Conservation (phyloP, 2,797 vertebrate species). For the Sitta carolinensis region DNA sequence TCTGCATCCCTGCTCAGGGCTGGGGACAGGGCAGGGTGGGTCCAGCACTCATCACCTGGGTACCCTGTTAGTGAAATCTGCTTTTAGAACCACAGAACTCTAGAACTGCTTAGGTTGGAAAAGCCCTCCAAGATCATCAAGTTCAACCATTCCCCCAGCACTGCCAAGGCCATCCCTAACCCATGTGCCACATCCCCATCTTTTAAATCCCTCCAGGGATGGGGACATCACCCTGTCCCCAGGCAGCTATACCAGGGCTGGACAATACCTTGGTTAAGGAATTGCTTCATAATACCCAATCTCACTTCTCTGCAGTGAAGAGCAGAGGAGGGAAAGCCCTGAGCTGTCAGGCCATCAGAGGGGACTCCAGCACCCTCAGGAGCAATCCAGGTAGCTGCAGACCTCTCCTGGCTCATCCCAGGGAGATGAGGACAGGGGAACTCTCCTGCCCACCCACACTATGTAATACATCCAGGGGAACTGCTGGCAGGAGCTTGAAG, state of each 20-base stretch:
- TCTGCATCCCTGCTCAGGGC: neutral
- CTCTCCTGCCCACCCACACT: neutral
- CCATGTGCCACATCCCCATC: neutral
- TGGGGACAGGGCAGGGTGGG: neutral
- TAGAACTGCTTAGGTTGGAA: neutral
- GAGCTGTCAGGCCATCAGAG: neutral
- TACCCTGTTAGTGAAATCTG: neutral
- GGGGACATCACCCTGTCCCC: neutral
- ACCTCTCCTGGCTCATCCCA: neutral
- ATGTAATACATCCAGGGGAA: neutral
- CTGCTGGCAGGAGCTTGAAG: neutral
- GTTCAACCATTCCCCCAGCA: neutral
- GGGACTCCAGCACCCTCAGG: neutral
- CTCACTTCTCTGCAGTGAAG: neutral
- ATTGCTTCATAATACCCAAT: neutral
- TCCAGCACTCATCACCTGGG: neutral
- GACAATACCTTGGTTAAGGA: neutral
- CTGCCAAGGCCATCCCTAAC: neutral
- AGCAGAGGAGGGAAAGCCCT: neutral
- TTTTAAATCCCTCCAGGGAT: neutral
- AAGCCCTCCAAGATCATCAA: neutral
- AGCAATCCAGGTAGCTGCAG: neutral
- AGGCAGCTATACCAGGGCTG: neutral
- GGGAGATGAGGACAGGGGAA: neutral
- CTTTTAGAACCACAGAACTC: neutral